These are phyloP conservation scores for Alosa sapidissima DNA, from an alignment of 2,797 vertebrate genomes.

Conservation along the genomic window DNA sequence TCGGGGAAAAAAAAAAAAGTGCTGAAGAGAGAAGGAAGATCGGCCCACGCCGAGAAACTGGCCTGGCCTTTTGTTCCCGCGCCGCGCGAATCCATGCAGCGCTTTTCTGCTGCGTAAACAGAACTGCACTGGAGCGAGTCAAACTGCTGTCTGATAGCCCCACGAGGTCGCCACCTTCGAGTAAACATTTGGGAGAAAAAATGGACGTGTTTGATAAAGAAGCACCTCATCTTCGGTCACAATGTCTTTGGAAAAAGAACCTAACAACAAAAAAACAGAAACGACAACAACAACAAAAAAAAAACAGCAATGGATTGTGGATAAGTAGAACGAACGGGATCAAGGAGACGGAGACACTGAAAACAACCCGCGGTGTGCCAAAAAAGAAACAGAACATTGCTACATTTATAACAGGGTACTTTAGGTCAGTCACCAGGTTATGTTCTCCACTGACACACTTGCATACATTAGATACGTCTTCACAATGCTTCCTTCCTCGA, in stretches of 20 bases:
- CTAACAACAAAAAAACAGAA: neutral
- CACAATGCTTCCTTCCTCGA: neutral
- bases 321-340: neutral
- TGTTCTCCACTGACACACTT: neutral
- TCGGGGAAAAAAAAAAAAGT: slow-evolving; percentile 11
- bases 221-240: slow-evolving; percentile 22
- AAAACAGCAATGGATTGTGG: neutral
- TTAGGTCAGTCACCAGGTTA: neutral
- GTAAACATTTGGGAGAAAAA: slow-evolving; percentile 40
- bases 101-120: slow-evolving; percentile 1
- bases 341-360: neutral
- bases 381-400: slow-evolving; percentile 14
- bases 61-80: slow-evolving; percentile 38
- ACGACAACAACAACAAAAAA: neutral
- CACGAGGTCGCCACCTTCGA: slow-evolving; percentile 46
- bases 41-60: slow-evolving; percentile 41
- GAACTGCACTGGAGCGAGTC: slow-evolving; percentile 26
- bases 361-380: neutral
- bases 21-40: slow-evolving; percentile 38
- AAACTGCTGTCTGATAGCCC: slow-evolving; percentile 35
- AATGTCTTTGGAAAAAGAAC: slow-evolving; percentile 30
- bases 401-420: slow-evolving; percentile 5
- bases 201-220: slow-evolving; percentile 42
- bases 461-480: neutral
- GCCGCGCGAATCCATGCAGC: neutral